Evolutionary conservation across 2,113 vertebrate species (phyloP), one percentile per base, ranked within the genome.

Genomic region (Calyptomena viridis): DNA sequence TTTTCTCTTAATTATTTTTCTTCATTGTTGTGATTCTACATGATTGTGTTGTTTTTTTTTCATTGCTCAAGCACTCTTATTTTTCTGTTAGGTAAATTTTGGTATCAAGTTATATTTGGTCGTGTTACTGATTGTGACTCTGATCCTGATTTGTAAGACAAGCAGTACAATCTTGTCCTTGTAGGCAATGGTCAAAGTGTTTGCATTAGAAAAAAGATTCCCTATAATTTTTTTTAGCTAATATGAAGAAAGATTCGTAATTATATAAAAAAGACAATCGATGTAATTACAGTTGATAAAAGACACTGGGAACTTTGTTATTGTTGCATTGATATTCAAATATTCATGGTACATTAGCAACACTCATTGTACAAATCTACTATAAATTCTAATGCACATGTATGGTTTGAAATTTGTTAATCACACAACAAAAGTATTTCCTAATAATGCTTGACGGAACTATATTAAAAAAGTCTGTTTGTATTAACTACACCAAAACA

Each of bases 151-250:
- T 83, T 79, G 9, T 56, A 64, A 91, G 24, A 68, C 15, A 58
- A 71, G 9, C 6, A 35, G 42, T 24, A 23, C 3, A 8, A 6
- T 28, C 28, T 44, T 62, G 4, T 52, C 44, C 0, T 1, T 40
- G 5, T 16, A 71, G 9, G 1, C 39, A 86, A 9, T 3, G 10
- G 28, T 37, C 42, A 68, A 84, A 18, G 12, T 77, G 5, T 53
- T 68, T 72, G 7, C 22, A 56, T 63, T 72, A 74, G 19, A 47
- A 58, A 53, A 84, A 78, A 81, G 7, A 21, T 39, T 82, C 7
- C 4, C 3, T 68, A 2, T 18, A 19, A 16, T 22, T 58, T 40
- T 77, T 68, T 59, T 69, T 44, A 76, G 21, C 17, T 59, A 40
- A 18, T 18, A 73, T 23, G 18, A 86, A 81, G 35, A 87, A 96